phyloP scores from a whole-genome alignment of 2,888 invertebrate genomes.

The Chymomyza amoena region DNA sequence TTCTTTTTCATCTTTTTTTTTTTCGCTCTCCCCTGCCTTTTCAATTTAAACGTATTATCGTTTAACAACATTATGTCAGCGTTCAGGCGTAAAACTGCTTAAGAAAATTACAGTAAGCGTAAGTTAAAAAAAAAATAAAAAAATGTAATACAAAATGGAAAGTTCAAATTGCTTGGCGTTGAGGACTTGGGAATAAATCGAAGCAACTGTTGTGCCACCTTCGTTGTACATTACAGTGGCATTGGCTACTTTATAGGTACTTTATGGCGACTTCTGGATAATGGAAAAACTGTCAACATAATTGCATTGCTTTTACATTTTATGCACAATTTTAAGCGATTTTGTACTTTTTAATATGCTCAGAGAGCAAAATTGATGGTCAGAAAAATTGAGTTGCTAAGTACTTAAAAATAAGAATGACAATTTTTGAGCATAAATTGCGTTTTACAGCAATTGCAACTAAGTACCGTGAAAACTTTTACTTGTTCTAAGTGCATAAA shows the following conservation, averaged over 20 bases:
- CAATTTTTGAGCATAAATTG: too few species aligned
- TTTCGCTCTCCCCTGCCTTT: slow-evolving; percentile 21
- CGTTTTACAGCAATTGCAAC: too few species aligned
- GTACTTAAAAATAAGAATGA: not conserved
- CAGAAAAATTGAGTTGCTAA: not conserved
- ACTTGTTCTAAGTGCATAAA: too few species aligned
- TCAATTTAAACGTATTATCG: slow-evolving; percentile 73
- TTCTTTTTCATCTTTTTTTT: slow-evolving; percentile 12
- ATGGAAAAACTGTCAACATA: slow-evolving; percentile 51
- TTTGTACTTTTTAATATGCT: slow-evolving; percentile 10
- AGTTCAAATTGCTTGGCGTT: slow-evolving; percentile 42
- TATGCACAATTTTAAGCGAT: slow-evolving; percentile 46
- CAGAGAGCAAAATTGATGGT: not conserved
- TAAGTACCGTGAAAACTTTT: too few species aligned
- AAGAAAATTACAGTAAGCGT: slow-evolving; percentile 67
- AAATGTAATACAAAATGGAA: not conserved
- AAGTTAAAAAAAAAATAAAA: not conserved
- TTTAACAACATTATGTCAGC: slow-evolving; percentile 75
- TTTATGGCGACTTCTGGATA: not conserved
- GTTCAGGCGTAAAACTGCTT: slow-evolving; percentile 76
- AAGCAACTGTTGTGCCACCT: slow-evolving; percentile 59
- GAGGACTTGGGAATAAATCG: slow-evolving; percentile 23
- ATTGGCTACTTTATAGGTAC: not conserved
- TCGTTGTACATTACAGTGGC: not conserved
- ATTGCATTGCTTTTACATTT: slow-evolving; percentile 68